A percentile compares a stretch with the other conserved stretches of the same genome.
Conservation (phyloP, 37 sponge, comb jelly and placozoan species). For the Haliclona indistincta region DNA sequence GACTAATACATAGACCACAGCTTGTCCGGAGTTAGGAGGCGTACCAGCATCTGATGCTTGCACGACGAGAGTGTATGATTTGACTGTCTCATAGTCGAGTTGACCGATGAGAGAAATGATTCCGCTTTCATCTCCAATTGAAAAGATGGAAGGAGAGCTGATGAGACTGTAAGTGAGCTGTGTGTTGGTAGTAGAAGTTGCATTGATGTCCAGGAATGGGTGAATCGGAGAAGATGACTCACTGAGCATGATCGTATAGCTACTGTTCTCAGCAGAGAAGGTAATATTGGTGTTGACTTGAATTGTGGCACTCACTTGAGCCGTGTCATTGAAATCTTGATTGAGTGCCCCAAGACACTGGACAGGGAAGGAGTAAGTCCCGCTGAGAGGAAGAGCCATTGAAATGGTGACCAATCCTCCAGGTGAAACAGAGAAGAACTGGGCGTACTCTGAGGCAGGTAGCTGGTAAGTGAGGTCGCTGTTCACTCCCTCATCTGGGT, state of each 20-base stretch:
- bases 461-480: constrained; percentile 37
- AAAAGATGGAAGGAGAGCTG: constrained; percentile 11
- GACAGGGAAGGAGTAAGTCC: constrained; percentile 25
- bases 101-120: constrained; percentile 21
- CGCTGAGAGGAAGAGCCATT: constrained; percentile 8
- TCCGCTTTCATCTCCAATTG: constrained; percentile 42
- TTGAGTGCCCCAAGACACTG: constrained; percentile 31
- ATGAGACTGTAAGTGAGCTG: constrained; percentile 32
- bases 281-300: constrained; percentile 39
- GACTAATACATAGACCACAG: constrained; percentile 29
- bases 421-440: constrained; percentile 14
- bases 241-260: constrained; percentile 3
- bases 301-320: constrained; percentile 26
- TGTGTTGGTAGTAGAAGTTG: constrained; percentile 5
- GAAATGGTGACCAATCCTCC: constrained; percentile 2
- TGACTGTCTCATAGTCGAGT: constrained; percentile 62
- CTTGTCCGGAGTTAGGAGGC: constrained; percentile 34
- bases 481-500: constrained; percentile 32
- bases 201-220: constrained; percentile 9
- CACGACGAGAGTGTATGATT: constrained; percentile 34
- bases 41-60: constrained; percentile 43
- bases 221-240: constrained; percentile 5
- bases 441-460: neutral
- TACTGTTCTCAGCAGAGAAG: constrained; percentile 20
- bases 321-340: constrained; percentile 30